Percentiles rank a stretch among this genome's conserved stretches.
phyloP scores from a whole-genome alignment of 2,888 invertebrate species.

The Epinotia nisella region DNA sequence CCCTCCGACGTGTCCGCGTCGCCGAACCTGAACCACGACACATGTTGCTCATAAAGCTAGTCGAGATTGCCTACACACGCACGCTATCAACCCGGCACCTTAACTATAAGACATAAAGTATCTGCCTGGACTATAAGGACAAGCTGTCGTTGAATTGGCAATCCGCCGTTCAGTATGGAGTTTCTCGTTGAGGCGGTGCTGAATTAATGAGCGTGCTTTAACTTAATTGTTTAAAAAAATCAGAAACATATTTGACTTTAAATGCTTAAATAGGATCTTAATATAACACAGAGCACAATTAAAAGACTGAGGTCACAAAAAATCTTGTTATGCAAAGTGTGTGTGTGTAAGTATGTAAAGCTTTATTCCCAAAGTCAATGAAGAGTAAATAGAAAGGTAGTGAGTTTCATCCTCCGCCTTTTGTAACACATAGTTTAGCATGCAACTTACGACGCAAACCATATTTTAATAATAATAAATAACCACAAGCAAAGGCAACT shows the following conservation, averaged over 20 bases:
- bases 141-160: too few relatives aligned
- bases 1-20: constrained; percentile 80
- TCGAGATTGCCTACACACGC: background rate
- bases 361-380: background rate
- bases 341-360: background rate
- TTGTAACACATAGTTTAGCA: background rate
- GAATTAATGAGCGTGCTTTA: too few relatives aligned
- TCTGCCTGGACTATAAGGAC: too few relatives aligned
- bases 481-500: too few relatives aligned
- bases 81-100: background rate
- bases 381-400: background rate
- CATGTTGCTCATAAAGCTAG: constrained; percentile 10
- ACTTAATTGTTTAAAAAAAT: too few relatives aligned
- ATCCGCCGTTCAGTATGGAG: too few relatives aligned
- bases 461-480: background rate
- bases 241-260: too few relatives aligned
- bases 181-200: too few relatives aligned
- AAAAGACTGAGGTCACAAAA: background rate
- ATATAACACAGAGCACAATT: too few relatives aligned
- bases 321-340: background rate
- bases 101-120: too few relatives aligned
- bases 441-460: background rate
- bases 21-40: constrained; percentile 64
- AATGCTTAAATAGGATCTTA: too few relatives aligned
- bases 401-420: background rate